Evolutionary conservation across 1,140 invertebrate genomes (phyloP), one percentile per base, ranked within the genome.

Genomic region (Drosophila ananassae): DNA sequence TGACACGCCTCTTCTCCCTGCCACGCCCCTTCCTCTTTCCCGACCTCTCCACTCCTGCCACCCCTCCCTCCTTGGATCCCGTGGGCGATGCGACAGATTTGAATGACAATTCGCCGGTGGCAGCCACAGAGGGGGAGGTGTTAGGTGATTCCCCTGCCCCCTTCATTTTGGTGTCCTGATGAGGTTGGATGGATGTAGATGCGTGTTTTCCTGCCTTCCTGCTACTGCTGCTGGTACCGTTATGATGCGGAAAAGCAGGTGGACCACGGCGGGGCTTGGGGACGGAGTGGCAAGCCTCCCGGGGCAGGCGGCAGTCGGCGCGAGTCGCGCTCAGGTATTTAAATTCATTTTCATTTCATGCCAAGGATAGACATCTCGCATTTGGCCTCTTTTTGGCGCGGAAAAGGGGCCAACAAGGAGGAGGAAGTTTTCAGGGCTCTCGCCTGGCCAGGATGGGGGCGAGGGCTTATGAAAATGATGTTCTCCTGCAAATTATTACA

Each of bases 301-400:
- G 17, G n/a, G 30, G n/a, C 4, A 32, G n/a, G 32, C 22, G 22
- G n/a, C n/a, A n/a, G 54, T 44, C 34, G 74, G 56, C 76, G 44
- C 53, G 25, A 34, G 37, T 13, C 59, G 25, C 73, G 74, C 61
- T 59, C 69, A 76, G 82, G 78, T 82, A 82, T 85, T 85, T 82
- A 87, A 85, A 85, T 85, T 85, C 81, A 85, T 89, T 85, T 77
- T 66, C 72, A 71, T 82, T 60, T 32, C 66, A 37, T 63, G 68
- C 54, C 82, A 75, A 78, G 78, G 82, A 77, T 81, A 78, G 74
- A 54, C 57, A 74, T 74, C 79, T 66, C 56, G 56, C 74, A 46
- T 79, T 79, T 79, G 77, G 39, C 62, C 66, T 68, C 61, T 17
- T 67, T 44, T 17, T 44, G 41, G 4, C 30, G 44, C 62, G 66